Conservation (phyloP, 2,797 vertebrate species). For the Epinephelus awoara region DNA sequence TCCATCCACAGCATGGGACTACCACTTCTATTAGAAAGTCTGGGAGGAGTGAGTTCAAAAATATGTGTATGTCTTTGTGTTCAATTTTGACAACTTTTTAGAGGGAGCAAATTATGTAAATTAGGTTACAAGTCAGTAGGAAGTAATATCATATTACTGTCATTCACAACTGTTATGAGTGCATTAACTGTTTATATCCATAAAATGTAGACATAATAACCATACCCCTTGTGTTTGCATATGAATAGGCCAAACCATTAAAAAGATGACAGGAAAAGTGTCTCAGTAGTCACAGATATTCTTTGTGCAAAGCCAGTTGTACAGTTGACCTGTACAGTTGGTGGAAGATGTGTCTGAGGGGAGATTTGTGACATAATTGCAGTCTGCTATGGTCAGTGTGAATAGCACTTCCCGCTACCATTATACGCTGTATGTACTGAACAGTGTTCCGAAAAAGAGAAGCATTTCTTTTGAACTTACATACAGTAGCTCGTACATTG, state of each 20-base stretch:
- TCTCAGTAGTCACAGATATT: neutral
- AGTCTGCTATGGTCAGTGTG: slow-evolving; percentile 5
- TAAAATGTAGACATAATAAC: neutral
- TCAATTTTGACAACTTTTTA: too few relatives aligned
- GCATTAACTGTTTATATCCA: neutral
- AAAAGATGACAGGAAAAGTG: neutral
- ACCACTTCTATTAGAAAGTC: too few relatives aligned
- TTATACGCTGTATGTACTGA: neutral
- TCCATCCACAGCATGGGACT: too few relatives aligned
- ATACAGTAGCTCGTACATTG: neutral
- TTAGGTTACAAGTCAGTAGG: neutral
- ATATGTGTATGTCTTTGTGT: too few relatives aligned
- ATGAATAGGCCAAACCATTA: neutral
- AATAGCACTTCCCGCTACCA: neutral
- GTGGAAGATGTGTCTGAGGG: neutral
- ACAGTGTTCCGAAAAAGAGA: neutral
- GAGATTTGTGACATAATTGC: slow-evolving; percentile 13
- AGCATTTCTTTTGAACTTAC: slow-evolving; percentile 3
- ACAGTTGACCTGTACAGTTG: neutral
- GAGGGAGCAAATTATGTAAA: too few relatives aligned
- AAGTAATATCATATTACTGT: neutral
- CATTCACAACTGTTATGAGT: neutral
- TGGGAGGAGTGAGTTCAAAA: too few relatives aligned
- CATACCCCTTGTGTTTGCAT: neutral
- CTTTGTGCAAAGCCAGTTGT: neutral